Evolutionary conservation across 2,797 vertebrate genomes (phyloP).

Genomic region (Knipowitschia caucasica): DNA sequence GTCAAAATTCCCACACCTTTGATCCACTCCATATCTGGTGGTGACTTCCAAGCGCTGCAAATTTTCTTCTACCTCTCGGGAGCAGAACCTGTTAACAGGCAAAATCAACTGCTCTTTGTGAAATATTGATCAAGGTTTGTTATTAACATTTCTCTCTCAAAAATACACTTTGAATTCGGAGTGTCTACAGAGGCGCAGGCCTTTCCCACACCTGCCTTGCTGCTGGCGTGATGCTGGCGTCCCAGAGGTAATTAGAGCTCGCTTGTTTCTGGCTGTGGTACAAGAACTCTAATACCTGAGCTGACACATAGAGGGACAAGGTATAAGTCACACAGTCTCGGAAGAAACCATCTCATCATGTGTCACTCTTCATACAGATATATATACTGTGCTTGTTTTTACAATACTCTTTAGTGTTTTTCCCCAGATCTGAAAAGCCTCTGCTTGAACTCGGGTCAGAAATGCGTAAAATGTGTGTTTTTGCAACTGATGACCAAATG

Average conservation of each 20-base stretch:
- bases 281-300: slow-evolving; percentile 63
- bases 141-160: slow-evolving; percentile 49
- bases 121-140: slow-evolving; percentile 57
- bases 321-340: not conserved
- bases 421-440: too few species aligned
- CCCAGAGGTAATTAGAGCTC: slow-evolving; percentile 66
- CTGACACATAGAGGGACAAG: slow-evolving; percentile 50
- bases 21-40: slow-evolving; percentile 24
- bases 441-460: too few species aligned
- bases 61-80: slow-evolving; percentile 15
- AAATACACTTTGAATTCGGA: slow-evolving; percentile 49
- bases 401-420: too few species aligned
- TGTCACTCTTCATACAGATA: too few species aligned
- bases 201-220: slow-evolving; percentile 46
- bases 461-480: too few species aligned
- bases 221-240: slow-evolving; percentile 52
- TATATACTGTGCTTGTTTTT: too few species aligned
- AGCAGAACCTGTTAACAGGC: slow-evolving; percentile 37
- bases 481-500: too few species aligned
- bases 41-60: slow-evolving; percentile 20
- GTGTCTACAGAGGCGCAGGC: slow-evolving; percentile 36
- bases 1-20: slow-evolving; percentile 10
- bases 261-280: slow-evolving; percentile 61
- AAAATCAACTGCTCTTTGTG: slow-evolving; percentile 45
- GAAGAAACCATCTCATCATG: not conserved